Conservation (phyloP, 2,113 vertebrate genomes). For the Pterocles burchelli region DNA sequence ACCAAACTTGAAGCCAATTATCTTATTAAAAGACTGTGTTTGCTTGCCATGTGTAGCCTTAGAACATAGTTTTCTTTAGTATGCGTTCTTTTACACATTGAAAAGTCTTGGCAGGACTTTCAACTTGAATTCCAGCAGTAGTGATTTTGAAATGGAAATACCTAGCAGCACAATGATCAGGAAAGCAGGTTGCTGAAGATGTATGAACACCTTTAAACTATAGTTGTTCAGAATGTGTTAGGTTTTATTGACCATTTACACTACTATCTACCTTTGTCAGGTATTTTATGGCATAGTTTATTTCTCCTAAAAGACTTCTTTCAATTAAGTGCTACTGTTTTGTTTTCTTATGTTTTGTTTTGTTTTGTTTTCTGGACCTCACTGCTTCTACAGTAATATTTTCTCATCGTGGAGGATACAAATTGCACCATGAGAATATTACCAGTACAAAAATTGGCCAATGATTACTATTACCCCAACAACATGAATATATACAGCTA, state of each 20-base stretch:
- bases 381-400: not conserved
- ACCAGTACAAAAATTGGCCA: not conserved
- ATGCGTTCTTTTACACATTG: not conserved
- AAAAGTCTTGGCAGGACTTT: not conserved
- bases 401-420: not conserved
- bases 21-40: not conserved
- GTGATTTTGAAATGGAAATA: not conserved
- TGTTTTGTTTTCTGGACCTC: not conserved
- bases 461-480: not conserved
- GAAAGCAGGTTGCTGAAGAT: not conserved
- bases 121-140: not conserved
- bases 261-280: not conserved
- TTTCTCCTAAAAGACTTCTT: not conserved
- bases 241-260: conserved; percentile 8
- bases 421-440: not conserved
- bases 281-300: conserved; percentile 13
- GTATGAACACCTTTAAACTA: not conserved
- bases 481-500: not conserved
- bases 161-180: not conserved
- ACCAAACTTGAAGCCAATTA: not conserved
- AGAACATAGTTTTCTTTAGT: not conserved
- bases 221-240: not conserved
- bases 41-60: not conserved
- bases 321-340: not conserved
- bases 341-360: too few species aligned